Conservation (phyloP, 2,113 vertebrate genomes). For the Cyprinus carpio region DNA sequence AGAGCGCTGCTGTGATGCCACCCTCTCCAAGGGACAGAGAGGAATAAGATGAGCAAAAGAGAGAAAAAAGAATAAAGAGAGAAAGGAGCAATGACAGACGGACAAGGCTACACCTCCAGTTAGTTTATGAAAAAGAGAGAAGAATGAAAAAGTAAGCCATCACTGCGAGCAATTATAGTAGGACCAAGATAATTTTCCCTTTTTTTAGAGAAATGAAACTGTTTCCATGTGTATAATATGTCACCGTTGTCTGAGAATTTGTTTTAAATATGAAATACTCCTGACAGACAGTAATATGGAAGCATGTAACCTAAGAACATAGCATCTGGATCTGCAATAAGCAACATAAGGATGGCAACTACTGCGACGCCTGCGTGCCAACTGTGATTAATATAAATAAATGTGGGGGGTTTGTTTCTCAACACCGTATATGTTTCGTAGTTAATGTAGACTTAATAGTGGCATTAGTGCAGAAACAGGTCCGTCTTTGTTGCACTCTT, state of each 20-base stretch:
- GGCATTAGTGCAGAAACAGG: slow-evolving; percentile 32
- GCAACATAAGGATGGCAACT: slow-evolving; percentile 67
- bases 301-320: slow-evolving; percentile 62
- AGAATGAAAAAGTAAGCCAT: slow-evolving; percentile 28
- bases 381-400: slow-evolving; percentile 60
- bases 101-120: slow-evolving; percentile 23
- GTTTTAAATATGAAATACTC: slow-evolving; percentile 70
- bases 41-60: slow-evolving; percentile 58
- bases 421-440: slow-evolving; percentile 21
- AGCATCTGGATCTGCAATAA: slow-evolving; percentile 62
- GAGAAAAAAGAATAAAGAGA: slow-evolving; percentile 46
- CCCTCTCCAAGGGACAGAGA: slow-evolving; percentile 58
- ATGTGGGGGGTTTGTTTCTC: slow-evolving; percentile 39
- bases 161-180: slow-evolving; percentile 60
- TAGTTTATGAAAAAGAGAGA: background rate
- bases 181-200: slow-evolving; percentile 58
- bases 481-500: slow-evolving; percentile 3
- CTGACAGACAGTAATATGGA: slow-evolving; percentile 59
- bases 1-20: slow-evolving; percentile 41
- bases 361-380: slow-evolving; percentile 57
- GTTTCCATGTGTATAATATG: slow-evolving; percentile 67
- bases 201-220: slow-evolving; percentile 54
- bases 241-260: slow-evolving; percentile 66
- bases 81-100: slow-evolving; percentile 36
- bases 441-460: slow-evolving; percentile 31